Evolutionary conservation across 2,888 invertebrate species (phyloP), one percentile per base, ranked within the genome.

Genomic region (Tetheella fluctuosa): DNA sequence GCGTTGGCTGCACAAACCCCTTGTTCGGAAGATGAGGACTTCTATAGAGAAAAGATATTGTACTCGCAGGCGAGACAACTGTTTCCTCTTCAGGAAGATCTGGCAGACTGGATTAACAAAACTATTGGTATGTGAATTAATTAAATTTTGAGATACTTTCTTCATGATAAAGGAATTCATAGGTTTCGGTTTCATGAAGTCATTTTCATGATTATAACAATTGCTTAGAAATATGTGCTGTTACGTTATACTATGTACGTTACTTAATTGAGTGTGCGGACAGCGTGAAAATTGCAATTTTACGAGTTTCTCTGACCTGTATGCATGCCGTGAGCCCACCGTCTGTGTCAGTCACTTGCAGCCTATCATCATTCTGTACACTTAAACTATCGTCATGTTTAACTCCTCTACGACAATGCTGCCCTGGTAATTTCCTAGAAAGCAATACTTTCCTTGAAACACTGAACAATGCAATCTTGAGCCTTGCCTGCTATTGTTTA

Each of bases 51-150:
- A 84, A 94, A 96, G 82, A 95, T 96, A 72, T 94, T 95, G 79
- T 95, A 95, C 79, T 95, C 96, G 64, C 97, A 97, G 88, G 96
- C 96, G 85, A 94, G 96, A 58, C 96, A 97, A 85, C 93, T 97
- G 76, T 95, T 96, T 77, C 97, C 97, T 0, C 91, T 97, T 67
- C 97, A 97, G 86, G 97, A 97, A 83, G 97, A 98, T 87, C 90
- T 97, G 60, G 97, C 97, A 8, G 97, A 97, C 74, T 98, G 97
- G 97, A 95, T 98, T 67, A 97, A 97, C 84, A 97, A 96, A 84
- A 96, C 96, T 60, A 94, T 97, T 69, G 96, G 97, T 97, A 83
- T 94, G 96, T 94, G n/a, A 20, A 17, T 39, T 30, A 48, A 20
- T n/a, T 7, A 7, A 7, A 15, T 59, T 42, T 34, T 13, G 34